Base-by-base conservation (phyloP, 2,113 vertebrate genomes). In the Alces alces region DNA sequence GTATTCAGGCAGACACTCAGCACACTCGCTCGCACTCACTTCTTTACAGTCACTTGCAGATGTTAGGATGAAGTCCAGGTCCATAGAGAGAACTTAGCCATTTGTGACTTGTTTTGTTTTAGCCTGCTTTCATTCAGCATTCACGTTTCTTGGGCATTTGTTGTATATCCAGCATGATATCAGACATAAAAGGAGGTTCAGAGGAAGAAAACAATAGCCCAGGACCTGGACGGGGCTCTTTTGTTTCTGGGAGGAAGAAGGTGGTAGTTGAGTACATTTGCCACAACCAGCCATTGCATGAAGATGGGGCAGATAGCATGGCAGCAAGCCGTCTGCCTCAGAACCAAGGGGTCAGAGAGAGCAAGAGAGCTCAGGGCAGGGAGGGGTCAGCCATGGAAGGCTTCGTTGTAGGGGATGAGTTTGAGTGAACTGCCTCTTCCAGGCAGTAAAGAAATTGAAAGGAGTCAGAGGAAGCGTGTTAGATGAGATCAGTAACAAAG, bases 91-190 rank as follows among this genome's bases (percentile, higher is more conserved):
- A 86, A 61, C 36, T 61, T 88, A 82, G 85, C 60, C 55, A 47
- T 64, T 93, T 64, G 43, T 82, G 25, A 92, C 50, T 54, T 96
- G 13, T 95, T 54, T 39, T 50, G 7, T 91, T 96, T 91, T 86
- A 76, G 27, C 82, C 19, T 87, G 45, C 64, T 89, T 89, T 96
- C 87, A 28, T 95, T 96, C 28, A 50, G 17, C 61, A 73, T 96
- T 94, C 25, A 64, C 50, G 87, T 94, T 92, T 84, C 64, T 88
- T 91, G 64, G 80, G 6, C 88, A 43, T 88, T 50, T 86, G 19
- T 86, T 93, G 13, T 89, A 60, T 93, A 55, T 82, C 33, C 23
- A 93, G 13, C 16, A 57, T 92, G 28, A 3, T 61, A 19, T 91
- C 86, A 80, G 66, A 43, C 86, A 45, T 25, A 85, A 15, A 60